phyloP scores from a whole-genome alignment of 2,888 invertebrate genomes.

The Dasypogon diadema region DNA sequence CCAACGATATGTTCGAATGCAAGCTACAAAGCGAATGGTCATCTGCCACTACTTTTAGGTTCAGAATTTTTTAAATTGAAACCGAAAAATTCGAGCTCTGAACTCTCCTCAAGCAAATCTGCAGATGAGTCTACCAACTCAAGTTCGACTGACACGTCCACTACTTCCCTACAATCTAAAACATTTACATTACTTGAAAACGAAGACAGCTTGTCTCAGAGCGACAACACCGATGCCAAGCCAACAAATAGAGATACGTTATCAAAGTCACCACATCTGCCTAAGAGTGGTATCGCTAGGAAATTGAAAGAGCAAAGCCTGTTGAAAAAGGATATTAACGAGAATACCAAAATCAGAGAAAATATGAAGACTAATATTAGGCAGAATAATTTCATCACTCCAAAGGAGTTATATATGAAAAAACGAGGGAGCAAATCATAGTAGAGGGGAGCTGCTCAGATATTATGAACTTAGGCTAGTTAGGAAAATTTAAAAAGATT shows the following conservation, averaged over 20 bases:
- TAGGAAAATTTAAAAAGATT: too few relatives aligned
- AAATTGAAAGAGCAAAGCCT: too few relatives aligned
- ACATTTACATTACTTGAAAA: neutral
- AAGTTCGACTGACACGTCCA: neutral
- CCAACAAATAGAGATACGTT: neutral
- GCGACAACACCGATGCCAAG: neutral
- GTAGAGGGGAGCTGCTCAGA: neutral
- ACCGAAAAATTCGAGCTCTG: neutral
- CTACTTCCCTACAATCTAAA: neutral
- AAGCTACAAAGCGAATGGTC: neutral
- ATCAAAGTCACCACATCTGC: neutral
- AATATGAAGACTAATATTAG: too few relatives aligned
- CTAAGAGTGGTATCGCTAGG: neutral
- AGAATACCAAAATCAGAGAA: too few relatives aligned
- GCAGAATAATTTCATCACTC: neutral
- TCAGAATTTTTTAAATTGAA: slow-evolving; percentile 17
- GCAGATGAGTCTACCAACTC: neutral
- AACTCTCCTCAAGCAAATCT: neutral
- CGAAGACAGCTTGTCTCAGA: neutral
- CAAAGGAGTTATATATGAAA: slow-evolving; percentile 18
- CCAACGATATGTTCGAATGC: slow-evolving; percentile 58
- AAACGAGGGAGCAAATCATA: neutral
- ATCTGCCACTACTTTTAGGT: neutral
- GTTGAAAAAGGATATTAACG: too few relatives aligned
- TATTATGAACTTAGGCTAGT: too few relatives aligned